Base-by-base conservation (phyloP, 2,113 vertebrate species). In the Pelvicachromis taeniatus region DNA sequence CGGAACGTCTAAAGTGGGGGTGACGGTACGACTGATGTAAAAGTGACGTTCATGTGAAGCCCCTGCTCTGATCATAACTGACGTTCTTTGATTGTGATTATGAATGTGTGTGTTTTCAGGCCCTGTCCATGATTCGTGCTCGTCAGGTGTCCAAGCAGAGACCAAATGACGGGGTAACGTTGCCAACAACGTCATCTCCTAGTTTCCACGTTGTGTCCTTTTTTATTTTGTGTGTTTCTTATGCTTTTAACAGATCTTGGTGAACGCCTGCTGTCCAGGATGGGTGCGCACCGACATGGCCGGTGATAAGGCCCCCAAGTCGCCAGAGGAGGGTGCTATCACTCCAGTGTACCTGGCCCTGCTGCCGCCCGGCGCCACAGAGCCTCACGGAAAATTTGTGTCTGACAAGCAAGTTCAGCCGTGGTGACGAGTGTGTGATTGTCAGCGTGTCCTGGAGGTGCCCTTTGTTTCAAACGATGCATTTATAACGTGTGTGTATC, bases 261-360 rank as follows among this genome's bases (percentile, higher is more conserved):
- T 98, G 84, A 99, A 99, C 0, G 97, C 97, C 89, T 99, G 98
- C 93, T 99, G 98, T 61, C 99, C 98, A 0, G 98, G 98, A 1
- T 99, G 98, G 97, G 97, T 99, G n/a, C 96, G 96, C 91, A 99
- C 98, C 0, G 97, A 98, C 89, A 97, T 99, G 97, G 96, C 95
- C 0, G 93, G 91, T 2, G 98, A 31, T 11, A 33, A 75, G 8
- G 70, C 97, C 45, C 3, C 96, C 23, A 98, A 97, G 58, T 96
- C 97, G 0, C 97, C 97, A 33, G 98, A 99, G 0, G 97, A 99
- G 92, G 99, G 97, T 2, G 97, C 97, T 3, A 86, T 96, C 77
- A 99, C 97, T 7, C 98, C 97, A 0, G 95, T 98, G 1, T 98
- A 97, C 89, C 90, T 99, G 91, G 97, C 97, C 3, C 95, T 99